Evolutionary conservation across 1,140 invertebrate genomes (phyloP), one percentile per base, ranked within the genome.

Genomic region (Nebria ingens): DNA sequence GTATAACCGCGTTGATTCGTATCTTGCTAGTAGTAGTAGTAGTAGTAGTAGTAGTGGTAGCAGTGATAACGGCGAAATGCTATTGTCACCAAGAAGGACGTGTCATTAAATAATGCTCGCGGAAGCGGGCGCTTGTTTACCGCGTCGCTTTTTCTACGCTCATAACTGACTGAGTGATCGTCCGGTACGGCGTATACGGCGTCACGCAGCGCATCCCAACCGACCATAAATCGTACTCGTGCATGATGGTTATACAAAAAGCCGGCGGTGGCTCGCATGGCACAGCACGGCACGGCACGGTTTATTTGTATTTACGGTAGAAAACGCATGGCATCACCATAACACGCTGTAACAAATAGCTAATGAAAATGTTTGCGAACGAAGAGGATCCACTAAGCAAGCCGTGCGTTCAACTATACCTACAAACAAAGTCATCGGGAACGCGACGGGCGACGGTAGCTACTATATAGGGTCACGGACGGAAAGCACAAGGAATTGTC

Each of bases 361-460:
- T 64, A 66, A 66, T 66, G 64, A 66, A 66, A 66, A 66, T 66
- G 64, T 66, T 66, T 60, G 58, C 59, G 62, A 65, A 59, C 17
- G 40, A 9, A 54, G 51, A 51, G 51, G 19, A 52, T 34, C 56
- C 58, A 59, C 53, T 64, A 65, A 67, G 60, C 65, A 67, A 67
- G 64, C 62, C 59, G 58, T n/a, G n/a, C n/a, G n/a, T n/a, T n/a
- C n/a, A n/a, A n/a, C n/a, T n/a, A n/a, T n/a, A n/a, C n/a, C n/a
- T n/a, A n/a, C n/a, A n/a, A n/a, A n/a, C n/a, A n/a, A 57, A 62
- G 62, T 62, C 61, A 58, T 67, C 62, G 61, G 59, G 59, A 55
- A 59, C 59, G 59, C 62, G 65, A 65, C 65, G 40, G 9, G 6
- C 4, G 6, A 3, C 40, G 17, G 4, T 9, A 17, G 17, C 40